Percentiles rank a stretch among this genome's conserved stretches.
Conservation (phyloP, 1,140 invertebrate genomes). For the Drosophila kepulauana region DNA sequence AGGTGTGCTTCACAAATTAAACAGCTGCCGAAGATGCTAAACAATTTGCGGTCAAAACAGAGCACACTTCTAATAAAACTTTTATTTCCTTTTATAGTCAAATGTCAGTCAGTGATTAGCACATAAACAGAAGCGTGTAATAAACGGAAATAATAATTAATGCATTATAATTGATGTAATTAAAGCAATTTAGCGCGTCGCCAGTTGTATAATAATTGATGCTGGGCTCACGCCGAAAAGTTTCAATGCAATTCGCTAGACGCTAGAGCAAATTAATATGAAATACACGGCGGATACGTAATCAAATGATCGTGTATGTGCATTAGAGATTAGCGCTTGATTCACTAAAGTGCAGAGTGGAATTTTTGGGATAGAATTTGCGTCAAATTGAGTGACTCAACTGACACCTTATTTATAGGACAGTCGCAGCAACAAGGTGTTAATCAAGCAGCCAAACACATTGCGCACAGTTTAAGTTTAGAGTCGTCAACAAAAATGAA, state of each 20-base stretch:
- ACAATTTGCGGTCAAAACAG: background rate
- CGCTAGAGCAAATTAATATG: background rate
- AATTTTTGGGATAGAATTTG: slow-evolving; percentile 21
- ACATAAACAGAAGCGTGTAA: background rate
- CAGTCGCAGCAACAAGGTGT: slow-evolving; percentile 1
- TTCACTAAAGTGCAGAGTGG: slow-evolving; percentile 5
- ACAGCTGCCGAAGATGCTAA: background rate
- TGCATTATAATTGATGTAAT: slow-evolving; percentile 30
- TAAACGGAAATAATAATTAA: slow-evolving; percentile 15
- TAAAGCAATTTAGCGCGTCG: slow-evolving; percentile 20
- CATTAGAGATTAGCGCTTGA: slow-evolving; percentile 19
- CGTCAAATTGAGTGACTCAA: slow-evolving; percentile 24
- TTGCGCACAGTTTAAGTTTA: background rate
- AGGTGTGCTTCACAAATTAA: background rate
- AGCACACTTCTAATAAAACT: background rate
- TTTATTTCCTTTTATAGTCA: background rate
- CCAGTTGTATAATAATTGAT: background rate
- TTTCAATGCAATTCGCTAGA: slow-evolving; percentile 1
- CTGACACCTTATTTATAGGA: slow-evolving; percentile 30
- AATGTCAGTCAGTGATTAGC: background rate
- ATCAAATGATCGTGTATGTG: background rate
- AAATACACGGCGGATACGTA: slow-evolving; percentile 4
- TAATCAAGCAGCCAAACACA: slow-evolving; percentile 27
- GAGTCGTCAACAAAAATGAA: background rate
- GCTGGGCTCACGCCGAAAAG: background rate